Base-by-base conservation (phyloP, 2,797 vertebrate species). In the Chrosomus eos region DNA sequence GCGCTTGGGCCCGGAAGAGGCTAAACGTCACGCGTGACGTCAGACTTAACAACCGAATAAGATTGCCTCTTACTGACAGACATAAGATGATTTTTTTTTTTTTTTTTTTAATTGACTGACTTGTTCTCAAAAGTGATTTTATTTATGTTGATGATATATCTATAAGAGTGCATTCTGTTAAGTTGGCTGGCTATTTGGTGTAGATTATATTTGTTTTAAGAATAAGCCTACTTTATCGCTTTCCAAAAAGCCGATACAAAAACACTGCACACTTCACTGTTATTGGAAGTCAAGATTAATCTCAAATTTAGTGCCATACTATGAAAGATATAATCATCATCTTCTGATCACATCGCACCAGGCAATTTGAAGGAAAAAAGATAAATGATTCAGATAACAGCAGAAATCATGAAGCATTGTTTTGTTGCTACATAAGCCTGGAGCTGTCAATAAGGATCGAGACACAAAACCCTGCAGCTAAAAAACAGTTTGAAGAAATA, bases 241-340 rank as follows among this genome's bases (percentile, higher is more conserved):
- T 83, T 66, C 23, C 14, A 33, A 19, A 62, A 77, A 33, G 3
- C 18, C 10, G 43, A 53, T 80, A 48, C 33, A 66, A 19, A 71
- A 26, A 60, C 19, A 48, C 26, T 16, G 18, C 53, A 67, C 28
- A 26, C n/a, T 58, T 19, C 60, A 45, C 28, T 77, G 31, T 58
- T 78, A 53, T 38, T 58, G 73, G 26, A 82, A 51, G 66, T 31
- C 19, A 74, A 80, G 33, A 73, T 85, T 40, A 74, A 73, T 85
- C 40, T 73, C 14, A 71, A 64, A 21, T 55, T 60, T 19, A 33
- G 53, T 13, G 28, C 43, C 14, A 26, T 68, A 21, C 64, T 55
- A 72, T 40, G 40, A 48, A 40, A 66, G 3, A 62, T 33, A 62
- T 36, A 74, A 62, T 82, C 58, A 64, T 16, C 36, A 48, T 26